A percentile compares a stretch with the other conserved stretches of the same genome.
Conservation (phyloP, 2,113 vertebrate species). For the Orcinus orca region DNA sequence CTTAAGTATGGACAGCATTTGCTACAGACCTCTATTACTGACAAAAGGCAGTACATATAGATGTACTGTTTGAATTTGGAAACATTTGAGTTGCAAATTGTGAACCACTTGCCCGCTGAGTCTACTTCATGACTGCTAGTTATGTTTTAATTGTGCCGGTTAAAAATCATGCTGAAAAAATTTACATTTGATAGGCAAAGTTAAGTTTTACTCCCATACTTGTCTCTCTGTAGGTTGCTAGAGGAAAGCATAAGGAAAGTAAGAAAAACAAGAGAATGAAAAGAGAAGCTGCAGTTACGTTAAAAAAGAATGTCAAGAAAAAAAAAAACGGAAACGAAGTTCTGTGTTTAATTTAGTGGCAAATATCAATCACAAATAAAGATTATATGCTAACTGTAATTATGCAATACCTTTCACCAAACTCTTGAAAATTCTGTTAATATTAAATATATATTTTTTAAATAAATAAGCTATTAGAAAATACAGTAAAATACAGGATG, state of each 20-base stretch:
- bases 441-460: constrained; percentile 66
- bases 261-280: constrained; percentile 92
- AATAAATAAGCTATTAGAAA: constrained; percentile 73
- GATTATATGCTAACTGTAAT: constrained; percentile 72
- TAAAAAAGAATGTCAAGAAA: constrained; percentile 81
- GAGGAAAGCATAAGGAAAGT: constrained; percentile 96
- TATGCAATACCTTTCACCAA: constrained; percentile 61
- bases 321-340: constrained; percentile 79
- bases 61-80: constrained; percentile 81
- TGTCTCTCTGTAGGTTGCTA: constrained; percentile 99
- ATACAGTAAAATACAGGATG: constrained; percentile 73
- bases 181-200: constrained; percentile 99
- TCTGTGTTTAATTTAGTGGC: constrained; percentile 73
- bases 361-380: constrained; percentile 66
- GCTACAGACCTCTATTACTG: constrained; percentile 83
- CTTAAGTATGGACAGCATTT: constrained; percentile 80
- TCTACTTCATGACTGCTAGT: constrained; percentile 95
- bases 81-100: constrained; percentile 88
- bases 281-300: constrained; percentile 89
- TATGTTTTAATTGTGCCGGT: constrained; percentile 96
- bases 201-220: constrained; percentile 99
- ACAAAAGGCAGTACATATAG: constrained; percentile 78
- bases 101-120: constrained; percentile 99
- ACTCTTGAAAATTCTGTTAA: constrained; percentile 66
- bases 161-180: constrained; percentile 99